A percentile compares a stretch with the other conserved stretches of the same genome.
phyloP scores from a whole-genome alignment of 2,797 vertebrate species.

The Premnoplex brunnescens region DNA sequence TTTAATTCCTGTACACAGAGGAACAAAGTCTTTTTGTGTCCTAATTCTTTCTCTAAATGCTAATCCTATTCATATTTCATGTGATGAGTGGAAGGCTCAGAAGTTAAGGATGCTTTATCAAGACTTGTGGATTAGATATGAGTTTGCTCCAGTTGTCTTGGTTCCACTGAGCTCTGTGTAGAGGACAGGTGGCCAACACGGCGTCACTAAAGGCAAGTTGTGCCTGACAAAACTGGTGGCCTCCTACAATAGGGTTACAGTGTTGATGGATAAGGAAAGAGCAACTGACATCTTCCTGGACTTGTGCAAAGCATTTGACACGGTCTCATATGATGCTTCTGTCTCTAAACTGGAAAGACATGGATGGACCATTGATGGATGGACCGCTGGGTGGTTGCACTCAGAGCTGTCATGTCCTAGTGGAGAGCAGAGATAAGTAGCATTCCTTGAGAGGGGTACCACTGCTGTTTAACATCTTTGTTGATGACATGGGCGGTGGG shows the following conservation, averaged over 20 bases:
- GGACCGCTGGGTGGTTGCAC: rapidly evolving
- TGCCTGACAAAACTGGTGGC: not conserved
- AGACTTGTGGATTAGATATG: not conserved
- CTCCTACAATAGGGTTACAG: no score
- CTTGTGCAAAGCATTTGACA: not conserved
- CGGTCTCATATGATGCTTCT: not conserved
- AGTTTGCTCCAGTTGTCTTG: not conserved
- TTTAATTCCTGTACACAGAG: not conserved
- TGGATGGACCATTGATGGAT: not conserved
- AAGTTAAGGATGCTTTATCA: not conserved
- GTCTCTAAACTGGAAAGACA: not conserved
- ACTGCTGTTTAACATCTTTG: not conserved
- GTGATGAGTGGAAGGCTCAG: not conserved
- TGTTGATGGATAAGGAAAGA: not conserved
- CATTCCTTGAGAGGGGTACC: not conserved
- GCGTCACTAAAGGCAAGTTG: not conserved
- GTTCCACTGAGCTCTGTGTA: not conserved
- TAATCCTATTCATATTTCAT: not conserved
- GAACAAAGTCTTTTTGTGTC: not conserved
- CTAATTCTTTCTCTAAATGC: not conserved
- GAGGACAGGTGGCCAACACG: not conserved
- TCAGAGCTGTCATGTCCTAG: not conserved
- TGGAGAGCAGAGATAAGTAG: not conserved
- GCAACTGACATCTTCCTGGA: rapidly evolving
- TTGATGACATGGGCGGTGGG: not conserved